A percentile compares a stretch with the other conserved stretches of the same genome.
phyloP scores from a whole-genome alignment of 2,888 invertebrate genomes.

The Apotomis capreana region DNA sequence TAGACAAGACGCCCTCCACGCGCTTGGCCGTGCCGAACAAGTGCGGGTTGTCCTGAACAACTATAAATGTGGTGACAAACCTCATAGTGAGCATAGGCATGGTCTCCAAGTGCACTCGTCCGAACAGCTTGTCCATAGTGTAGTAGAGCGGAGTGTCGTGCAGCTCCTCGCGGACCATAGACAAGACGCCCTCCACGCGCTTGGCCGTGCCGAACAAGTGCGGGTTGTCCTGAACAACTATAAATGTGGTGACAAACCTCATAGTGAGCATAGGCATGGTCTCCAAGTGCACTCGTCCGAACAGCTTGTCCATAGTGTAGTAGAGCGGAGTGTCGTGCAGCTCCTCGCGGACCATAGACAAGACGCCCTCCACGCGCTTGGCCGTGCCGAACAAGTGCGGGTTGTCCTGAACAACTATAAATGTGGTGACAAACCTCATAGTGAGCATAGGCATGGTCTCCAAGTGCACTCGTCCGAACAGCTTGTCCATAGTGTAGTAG shows the following conservation, averaged over 20 bases:
- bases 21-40: slow-evolving; percentile 88
- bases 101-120: slow-evolving; percentile 87
- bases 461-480: slow-evolving; percentile 88
- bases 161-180: slow-evolving; percentile 92
- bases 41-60: slow-evolving; percentile 62
- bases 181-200: slow-evolving; percentile 66
- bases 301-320: slow-evolving; percentile 91
- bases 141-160: slow-evolving; percentile 94
- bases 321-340: slow-evolving; percentile 93
- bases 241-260: slow-evolving; percentile 74
- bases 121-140: slow-evolving; percentile 89
- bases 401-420: slow-evolving; percentile 61
- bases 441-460: slow-evolving; percentile 87
- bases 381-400: slow-evolving; percentile 73
- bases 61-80: slow-evolving; percentile 61
- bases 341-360: slow-evolving; percentile 93
- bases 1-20: slow-evolving; percentile 90
- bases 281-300: slow-evolving; percentile 87
- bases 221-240: slow-evolving; percentile 57
- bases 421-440: slow-evolving; percentile 81
- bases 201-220: slow-evolving; percentile 70
- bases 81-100: slow-evolving; percentile 88
- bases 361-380: slow-evolving; percentile 35
- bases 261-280: slow-evolving; percentile 87
- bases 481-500: slow-evolving; percentile 92